phyloP scores from a whole-genome alignment of 2,888 invertebrate genomes.

The Perizoma affinitatum region DNA sequence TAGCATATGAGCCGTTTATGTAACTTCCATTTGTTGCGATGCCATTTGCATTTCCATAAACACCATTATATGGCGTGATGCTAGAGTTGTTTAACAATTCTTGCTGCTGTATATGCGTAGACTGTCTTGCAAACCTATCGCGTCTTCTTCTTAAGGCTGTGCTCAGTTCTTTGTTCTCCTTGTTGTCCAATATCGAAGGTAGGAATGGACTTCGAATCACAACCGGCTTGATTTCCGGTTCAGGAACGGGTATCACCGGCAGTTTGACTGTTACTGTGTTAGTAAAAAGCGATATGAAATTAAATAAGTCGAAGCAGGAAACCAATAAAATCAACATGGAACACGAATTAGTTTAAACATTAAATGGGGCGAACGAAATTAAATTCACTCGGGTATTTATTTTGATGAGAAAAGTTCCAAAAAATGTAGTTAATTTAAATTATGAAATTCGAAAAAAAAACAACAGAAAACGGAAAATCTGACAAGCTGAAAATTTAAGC shows the following conservation, averaged over 20 bases:
- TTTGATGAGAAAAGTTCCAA: too few relatives aligned
- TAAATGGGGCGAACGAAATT: conserved; percentile 3
- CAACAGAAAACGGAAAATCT: too few relatives aligned
- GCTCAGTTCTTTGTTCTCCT: conserved; percentile 88
- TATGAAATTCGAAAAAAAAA: conserved; percentile 8
- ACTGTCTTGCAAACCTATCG: conserved; percentile 93
- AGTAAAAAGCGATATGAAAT: conserved; percentile 55
- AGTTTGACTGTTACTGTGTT: conserved; percentile 61
- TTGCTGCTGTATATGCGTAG: conserved; percentile 93
- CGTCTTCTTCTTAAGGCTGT: conserved; percentile 91
- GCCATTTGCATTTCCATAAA: conserved; percentile 51
- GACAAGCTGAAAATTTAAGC: background rate
- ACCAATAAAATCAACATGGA: conserved; percentile 2
- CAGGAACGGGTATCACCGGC: conserved; percentile 54
- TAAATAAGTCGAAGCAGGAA: conserved; percentile 18
- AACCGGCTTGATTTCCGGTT: conserved; percentile 50
- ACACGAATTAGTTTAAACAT: conserved; percentile 7
- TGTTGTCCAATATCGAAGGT: conserved; percentile 64
- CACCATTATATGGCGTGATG: conserved; percentile 55
- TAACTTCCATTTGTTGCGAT: conserved; percentile 51
- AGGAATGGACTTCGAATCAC: conserved; percentile 50
- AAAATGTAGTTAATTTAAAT: background rate
- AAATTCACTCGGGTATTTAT: background rate
- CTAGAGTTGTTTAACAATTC: conserved; percentile 79
- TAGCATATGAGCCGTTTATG: conserved; percentile 41